Base-by-base conservation (phyloP, 2,888 invertebrate genomes). In the Stegana nigrithorax region DNA sequence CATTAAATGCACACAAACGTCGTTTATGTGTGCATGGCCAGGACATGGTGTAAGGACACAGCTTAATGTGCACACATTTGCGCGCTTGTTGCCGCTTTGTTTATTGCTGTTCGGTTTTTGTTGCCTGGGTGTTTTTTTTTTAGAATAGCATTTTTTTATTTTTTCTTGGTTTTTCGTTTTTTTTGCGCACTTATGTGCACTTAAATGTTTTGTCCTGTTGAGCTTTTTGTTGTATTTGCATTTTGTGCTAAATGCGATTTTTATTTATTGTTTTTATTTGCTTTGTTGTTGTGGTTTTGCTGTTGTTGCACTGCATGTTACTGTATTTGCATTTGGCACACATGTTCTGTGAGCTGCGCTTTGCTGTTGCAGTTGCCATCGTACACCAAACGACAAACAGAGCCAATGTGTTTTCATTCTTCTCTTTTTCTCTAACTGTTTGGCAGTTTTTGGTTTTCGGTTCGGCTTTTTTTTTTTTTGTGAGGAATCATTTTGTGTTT, bases 171-270 rank as follows among this genome's bases (percentile, higher is more conserved):
- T 26, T 26, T 51, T 27, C 14, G 12, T 51, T 19, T 17, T 29
- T 51, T 29, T 55, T 55, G 8, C 10, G 17, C 53, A 26, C 19
- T 53, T 36, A 26, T 32, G 19, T 55, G 53, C 32, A 32, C 53
- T 32, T 55, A 21, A 32, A 32, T 21, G 21, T 32, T 55, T 29
- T 12, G 47, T 47, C 25, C 47, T 47, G 47, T 47, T 47, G 25
- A 47, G 47, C 47, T 23, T 47, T 67, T 61, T 63, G 51, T 64
- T 72, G 62, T 51, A 26, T 60, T 60, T 53, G 26, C 42, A 53
- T 53, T 57, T 57, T 63, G 64, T 61, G 65, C 60, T 65, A 68
- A 67, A 68, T 65, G 66, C 63, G 53, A 55, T 72, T 66, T 61
- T 58, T 55, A 6, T 36, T 55, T 25, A 21, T 21, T 47, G 10